A percentile compares a stretch with the other conserved stretches of the same genome.
These are phyloP conservation scores for Actinemys pallida DNA, from an alignment of 2,113 vertebrate species.

Conservation along the genomic window DNA sequence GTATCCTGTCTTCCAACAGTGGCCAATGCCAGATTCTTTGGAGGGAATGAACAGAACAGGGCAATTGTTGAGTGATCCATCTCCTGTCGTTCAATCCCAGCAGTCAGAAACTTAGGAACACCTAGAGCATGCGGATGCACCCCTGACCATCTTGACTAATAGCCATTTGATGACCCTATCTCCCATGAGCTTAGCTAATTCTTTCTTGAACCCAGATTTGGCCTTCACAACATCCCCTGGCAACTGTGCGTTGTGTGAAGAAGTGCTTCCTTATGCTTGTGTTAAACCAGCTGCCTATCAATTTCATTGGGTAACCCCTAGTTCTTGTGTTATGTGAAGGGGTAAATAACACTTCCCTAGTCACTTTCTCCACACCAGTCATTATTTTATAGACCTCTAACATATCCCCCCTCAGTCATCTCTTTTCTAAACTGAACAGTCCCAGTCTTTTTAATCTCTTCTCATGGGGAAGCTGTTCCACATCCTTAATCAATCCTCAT, in stretches of 20 bases:
- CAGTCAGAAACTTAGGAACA: neutral
- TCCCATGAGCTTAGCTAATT: neutral
- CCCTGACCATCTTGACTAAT: neutral
- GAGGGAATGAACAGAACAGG: too few species aligned
- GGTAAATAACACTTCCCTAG: neutral
- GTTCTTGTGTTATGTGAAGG: neutral
- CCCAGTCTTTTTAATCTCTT: neutral
- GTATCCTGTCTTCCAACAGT: too few species aligned
- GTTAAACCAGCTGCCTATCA: neutral
- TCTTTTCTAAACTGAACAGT: neutral
- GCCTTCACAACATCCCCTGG: neutral
- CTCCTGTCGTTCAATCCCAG: too few species aligned
- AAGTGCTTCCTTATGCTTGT: neutral
- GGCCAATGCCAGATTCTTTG: too few species aligned
- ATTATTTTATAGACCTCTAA: neutral
- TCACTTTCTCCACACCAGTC: neutral
- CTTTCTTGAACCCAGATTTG: neutral
- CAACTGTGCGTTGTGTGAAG: neutral
- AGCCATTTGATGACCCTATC: neutral
- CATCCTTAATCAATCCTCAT: neutral
- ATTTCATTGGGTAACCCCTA: neutral
- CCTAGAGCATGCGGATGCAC: neutral
- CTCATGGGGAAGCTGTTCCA: neutral
- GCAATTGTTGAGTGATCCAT: too few species aligned
- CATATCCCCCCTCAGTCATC: neutral